A percentile compares a stretch with the other conserved stretches of the same genome.
Evolutionary conservation across 2,797 vertebrate genomes (phyloP).

Genomic region (Pyrocephalus nanus): DNA sequence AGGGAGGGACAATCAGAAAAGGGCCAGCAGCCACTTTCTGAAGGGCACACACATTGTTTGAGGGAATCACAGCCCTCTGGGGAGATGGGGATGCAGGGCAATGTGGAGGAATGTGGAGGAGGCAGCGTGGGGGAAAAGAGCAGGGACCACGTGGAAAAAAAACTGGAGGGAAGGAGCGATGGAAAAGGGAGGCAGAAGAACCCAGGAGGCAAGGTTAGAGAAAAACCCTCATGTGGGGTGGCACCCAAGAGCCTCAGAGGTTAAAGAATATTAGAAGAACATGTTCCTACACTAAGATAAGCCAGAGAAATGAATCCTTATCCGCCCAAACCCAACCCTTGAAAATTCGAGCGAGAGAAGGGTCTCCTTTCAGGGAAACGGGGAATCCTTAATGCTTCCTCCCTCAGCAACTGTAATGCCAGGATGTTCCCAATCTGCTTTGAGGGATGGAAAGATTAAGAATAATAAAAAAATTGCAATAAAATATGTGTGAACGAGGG

Average conservation of each 20-base stretch:
- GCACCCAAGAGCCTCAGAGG: background rate
- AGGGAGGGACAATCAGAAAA: background rate
- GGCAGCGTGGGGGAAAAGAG: background rate
- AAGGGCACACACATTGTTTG: background rate
- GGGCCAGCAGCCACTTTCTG: background rate
- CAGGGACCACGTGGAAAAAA: background rate
- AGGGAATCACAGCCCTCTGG: background rate
- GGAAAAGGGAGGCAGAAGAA: background rate
- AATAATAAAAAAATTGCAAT: conserved; percentile 92
- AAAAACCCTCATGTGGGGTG: background rate
- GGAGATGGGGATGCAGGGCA: background rate
- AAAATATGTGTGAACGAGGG: conserved; percentile 98
- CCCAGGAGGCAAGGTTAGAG: background rate
- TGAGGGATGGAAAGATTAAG: conserved; percentile 89
- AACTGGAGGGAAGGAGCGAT: background rate
- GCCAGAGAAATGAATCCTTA: conserved; percentile 78
- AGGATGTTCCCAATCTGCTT: conserved; percentile 90
- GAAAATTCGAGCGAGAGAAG: conserved; percentile 63
- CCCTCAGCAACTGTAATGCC: conserved; percentile 80
- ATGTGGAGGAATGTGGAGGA: background rate
- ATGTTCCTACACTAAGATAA: conserved; percentile 71
- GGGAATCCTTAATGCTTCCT: conserved; percentile 81
- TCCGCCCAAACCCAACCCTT: conserved; percentile 73
- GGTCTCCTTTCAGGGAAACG: conserved; percentile 78
- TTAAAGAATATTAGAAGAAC: conserved; percentile 22